Percentiles rank a stretch among this genome's conserved stretches.
Evolutionary conservation across 53 echinoderm and acorn worm species (phyloP).

Genomic region (Arbacia lixula): DNA sequence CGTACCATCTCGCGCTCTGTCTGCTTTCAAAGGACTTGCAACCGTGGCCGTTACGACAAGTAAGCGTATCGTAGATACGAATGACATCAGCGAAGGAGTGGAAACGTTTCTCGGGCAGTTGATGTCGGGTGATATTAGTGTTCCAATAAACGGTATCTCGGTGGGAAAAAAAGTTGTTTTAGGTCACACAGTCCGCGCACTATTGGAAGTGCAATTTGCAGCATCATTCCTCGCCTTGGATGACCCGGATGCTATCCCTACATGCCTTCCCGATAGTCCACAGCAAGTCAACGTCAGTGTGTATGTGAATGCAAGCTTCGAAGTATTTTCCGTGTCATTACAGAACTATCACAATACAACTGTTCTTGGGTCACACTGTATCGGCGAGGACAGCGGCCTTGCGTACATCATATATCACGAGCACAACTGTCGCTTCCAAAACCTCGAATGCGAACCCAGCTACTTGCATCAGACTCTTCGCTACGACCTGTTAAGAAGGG

Average conservation of each 20-base stretch:
- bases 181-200: neutral
- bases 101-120: neutral
- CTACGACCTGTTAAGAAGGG: neutral
- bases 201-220: neutral
- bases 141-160: too few relatives aligned
- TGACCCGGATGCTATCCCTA: slow-evolving; percentile 1
- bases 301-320: neutral
- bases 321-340: neutral
- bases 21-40: too few relatives aligned
- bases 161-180: too few relatives aligned
- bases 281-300: neutral
- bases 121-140: neutral
- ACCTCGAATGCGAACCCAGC: neutral
- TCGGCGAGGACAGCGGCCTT: neutral
- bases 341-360: slow-evolving; percentile 8
- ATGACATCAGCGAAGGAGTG: neutral
- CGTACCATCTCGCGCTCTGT: too few relatives aligned
- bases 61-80: too few relatives aligned
- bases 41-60: too few relatives aligned
- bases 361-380: slow-evolving; percentile 11
- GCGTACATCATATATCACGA: neutral
- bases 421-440: neutral
- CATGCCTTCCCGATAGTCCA: neutral
- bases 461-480: neutral
- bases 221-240: neutral